Percentiles rank a stretch among this genome's conserved stretches.
Conservation (phyloP, 1,140 invertebrate genomes). For the Camponotus floridanus region DNA sequence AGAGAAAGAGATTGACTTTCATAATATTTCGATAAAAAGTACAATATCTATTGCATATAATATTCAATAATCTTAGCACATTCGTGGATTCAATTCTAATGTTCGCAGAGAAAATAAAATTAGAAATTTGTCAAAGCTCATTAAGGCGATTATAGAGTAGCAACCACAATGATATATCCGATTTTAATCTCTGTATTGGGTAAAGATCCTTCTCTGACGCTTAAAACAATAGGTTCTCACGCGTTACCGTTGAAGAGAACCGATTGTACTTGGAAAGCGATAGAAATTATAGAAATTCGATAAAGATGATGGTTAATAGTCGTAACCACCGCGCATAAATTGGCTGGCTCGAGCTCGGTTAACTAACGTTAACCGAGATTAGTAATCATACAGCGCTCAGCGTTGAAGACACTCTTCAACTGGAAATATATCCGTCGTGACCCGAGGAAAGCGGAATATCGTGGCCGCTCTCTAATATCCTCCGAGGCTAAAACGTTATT, state of each 20-base stretch:
- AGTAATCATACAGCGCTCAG: neutral
- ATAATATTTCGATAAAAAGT: neutral
- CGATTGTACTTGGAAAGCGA: neutral
- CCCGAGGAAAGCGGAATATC: conserved; percentile 39
- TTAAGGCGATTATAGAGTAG: too few species aligned
- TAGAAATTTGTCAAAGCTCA: too few species aligned
- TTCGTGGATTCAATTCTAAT: too few species aligned
- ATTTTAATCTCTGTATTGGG: neutral
- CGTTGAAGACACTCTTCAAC: conserved; percentile 12
- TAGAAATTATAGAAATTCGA: conserved; percentile 8
- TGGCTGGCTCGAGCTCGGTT: neutral
- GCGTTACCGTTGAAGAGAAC: neutral
- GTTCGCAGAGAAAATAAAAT: too few species aligned
- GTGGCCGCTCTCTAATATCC: conserved; percentile 22
- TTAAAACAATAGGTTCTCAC: neutral
- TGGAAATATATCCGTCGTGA: conserved; percentile 6
- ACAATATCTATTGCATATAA: neutral
- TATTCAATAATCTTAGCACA: too few species aligned
- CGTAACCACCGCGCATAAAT: conserved; percentile 8
- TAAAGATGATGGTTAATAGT: neutral
- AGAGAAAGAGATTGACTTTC: neutral
- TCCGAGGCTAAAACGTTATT: conserved; percentile 31
- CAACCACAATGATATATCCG: too few species aligned
- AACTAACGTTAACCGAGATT: conserved; percentile 11
- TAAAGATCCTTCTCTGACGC: neutral